Evolutionary conservation across 2,888 invertebrate species (phyloP).

Genomic region (Sarcophaga carnaria): DNA sequence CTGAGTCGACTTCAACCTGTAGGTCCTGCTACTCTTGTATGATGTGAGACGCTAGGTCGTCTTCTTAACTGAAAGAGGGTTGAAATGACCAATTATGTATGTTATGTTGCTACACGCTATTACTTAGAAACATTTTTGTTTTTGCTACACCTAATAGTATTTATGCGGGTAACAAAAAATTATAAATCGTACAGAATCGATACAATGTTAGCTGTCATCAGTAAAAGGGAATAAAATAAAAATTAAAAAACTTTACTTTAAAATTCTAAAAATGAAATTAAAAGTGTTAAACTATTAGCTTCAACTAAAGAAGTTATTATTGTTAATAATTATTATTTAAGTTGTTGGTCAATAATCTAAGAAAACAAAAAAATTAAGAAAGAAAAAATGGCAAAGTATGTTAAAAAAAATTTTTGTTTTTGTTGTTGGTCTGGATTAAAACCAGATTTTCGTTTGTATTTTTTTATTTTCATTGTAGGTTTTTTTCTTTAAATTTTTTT

Average conservation of each 20-base stretch:
- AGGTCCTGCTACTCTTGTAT: too few species aligned
- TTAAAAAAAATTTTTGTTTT: not conserved
- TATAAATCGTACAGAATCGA: too few species aligned
- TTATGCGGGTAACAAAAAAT: too few species aligned
- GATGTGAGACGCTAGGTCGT: too few species aligned
- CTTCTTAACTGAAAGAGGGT: too few species aligned
- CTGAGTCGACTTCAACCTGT: too few species aligned
- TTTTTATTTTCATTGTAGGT: not conserved
- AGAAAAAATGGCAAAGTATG: slow-evolving; percentile 30
- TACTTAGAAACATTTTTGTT: too few species aligned
- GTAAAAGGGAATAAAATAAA: not conserved
- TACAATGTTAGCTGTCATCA: too few species aligned
- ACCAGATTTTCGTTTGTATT: slow-evolving; percentile 50
- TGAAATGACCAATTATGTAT: too few species aligned
- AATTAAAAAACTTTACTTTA: not conserved
- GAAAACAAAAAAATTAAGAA: slow-evolving; percentile 15
- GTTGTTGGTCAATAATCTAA: slow-evolving; percentile 40
- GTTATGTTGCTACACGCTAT: too few species aligned
- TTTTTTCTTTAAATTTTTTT: slow-evolving; percentile 63
- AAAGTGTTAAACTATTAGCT: slow-evolving; percentile 48
- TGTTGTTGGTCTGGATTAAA: slow-evolving; percentile 69
- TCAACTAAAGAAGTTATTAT: slow-evolving; percentile 19
- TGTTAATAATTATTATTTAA: slow-evolving; percentile 9
- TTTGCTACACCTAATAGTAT: too few species aligned
- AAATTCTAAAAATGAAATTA: slow-evolving; percentile 25